phyloP scores from a whole-genome alignment of 1,140 invertebrate genomes.

The Apis dorsata region DNA sequence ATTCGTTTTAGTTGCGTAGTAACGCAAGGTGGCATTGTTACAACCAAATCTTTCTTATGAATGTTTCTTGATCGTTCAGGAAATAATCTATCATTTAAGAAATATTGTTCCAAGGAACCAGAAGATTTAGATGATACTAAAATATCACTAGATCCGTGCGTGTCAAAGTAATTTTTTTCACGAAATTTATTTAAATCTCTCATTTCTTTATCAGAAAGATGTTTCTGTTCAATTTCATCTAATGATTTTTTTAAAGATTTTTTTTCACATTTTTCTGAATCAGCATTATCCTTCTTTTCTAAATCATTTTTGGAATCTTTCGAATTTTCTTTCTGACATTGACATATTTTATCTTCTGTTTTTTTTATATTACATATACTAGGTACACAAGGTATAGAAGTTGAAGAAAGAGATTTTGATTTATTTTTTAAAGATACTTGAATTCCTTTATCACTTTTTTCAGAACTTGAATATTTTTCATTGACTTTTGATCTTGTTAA shows the following conservation, averaged over 20 bases:
- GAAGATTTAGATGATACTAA: conserved; percentile 61
- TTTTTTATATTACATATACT: conserved; percentile 1
- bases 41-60: conserved; percentile 62
- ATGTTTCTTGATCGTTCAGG: conserved; percentile 62
- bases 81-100: conserved; percentile 72
- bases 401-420: conserved; percentile 39
- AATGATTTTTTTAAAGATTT: background rate
- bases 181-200: conserved; percentile 68
- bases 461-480: background rate
- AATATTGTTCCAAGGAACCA: conserved; percentile 66
- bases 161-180: conserved; percentile 75
- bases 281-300: background rate
- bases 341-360: background rate
- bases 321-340: conserved; percentile 9
- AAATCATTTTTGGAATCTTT: background rate
- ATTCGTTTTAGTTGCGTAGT: conserved; percentile 67
- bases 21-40: conserved; percentile 67
- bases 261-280: conserved; percentile 27
- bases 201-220: conserved; percentile 41
- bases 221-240: background rate
- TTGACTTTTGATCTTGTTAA: background rate
- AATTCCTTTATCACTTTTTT: background rate
- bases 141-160: conserved; percentile 70
- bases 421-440: conserved; percentile 31
- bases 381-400: background rate